Evolutionary conservation across 2,888 invertebrate species (phyloP), one percentile per base, ranked within the genome.

Genomic region (Pandemis cinnamomeana): DNA sequence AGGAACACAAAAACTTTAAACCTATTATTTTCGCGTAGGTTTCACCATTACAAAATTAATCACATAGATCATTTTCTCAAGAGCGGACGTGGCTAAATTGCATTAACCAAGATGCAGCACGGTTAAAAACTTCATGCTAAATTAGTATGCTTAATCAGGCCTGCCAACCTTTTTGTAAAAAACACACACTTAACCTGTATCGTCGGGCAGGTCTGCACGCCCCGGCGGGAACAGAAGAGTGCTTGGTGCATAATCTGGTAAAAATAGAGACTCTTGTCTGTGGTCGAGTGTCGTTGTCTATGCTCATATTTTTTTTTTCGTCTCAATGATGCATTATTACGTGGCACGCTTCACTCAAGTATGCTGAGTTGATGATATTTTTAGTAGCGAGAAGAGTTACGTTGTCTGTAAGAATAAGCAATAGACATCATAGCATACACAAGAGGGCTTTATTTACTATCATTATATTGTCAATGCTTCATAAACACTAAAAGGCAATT

Each of bases 171-270:
- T 74, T 74, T 55, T 74, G 62, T 41, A 71, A 74, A 74, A 74
- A 66, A 36, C 66, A 69, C 74, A 71, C 60, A 61, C 74, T 74
- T 74, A 74, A 74, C 74, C 74, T 74, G 74, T 67, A 74, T 71
- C 70, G 66, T 36, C 42, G 63, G 55, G 69, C 72, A 70, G 70
- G 72, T 68, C 78, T 79, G 79, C 81, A 83, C 79, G 81, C 79
- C 73, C 75, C 76, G 78, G 11, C 78, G 55, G 55, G 55, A 55
- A 75, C 58, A 72, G 66, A 75, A 86, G 86, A 81, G 83, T 80
- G 76, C 81, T 81, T 84, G 85, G 82, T 88, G 91, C 90, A 91
- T 92, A 91, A 91, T 91, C 88, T 87, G 87, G 86, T 91, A 91
- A 90, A 92, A 91, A 91, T 91, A 90, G 89, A 87, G 83, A 83